Evolutionary conservation across 2,888 invertebrate genomes (phyloP).

Genomic region (Subacronicta megacephala): DNA sequence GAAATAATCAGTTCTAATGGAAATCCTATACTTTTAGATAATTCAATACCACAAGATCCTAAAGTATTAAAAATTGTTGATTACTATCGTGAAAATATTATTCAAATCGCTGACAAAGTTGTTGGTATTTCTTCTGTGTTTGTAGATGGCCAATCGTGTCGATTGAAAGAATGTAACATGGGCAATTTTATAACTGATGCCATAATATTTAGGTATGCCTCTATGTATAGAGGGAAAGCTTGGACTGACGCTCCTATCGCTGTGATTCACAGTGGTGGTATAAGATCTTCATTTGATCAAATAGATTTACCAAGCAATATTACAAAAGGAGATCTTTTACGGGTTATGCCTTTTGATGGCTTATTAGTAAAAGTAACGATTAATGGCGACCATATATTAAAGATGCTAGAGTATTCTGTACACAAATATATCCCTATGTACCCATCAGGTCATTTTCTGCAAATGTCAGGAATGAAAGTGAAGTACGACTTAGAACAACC

Average conservation of each 20-base stretch:
- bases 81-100: slow-evolving; percentile 88
- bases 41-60: slow-evolving; percentile 90
- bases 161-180: slow-evolving; percentile 94
- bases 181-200: slow-evolving; percentile 95
- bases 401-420: slow-evolving; percentile 92
- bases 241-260: slow-evolving; percentile 95
- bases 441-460: slow-evolving; percentile 93
- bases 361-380: slow-evolving; percentile 91
- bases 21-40: slow-evolving; percentile 93
- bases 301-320: slow-evolving; percentile 80
- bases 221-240: slow-evolving; percentile 80
- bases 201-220: slow-evolving; percentile 90
- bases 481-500: slow-evolving; percentile 91
- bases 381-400: slow-evolving; percentile 90
- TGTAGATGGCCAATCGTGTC: slow-evolving; percentile 92
- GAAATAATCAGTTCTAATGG: slow-evolving; percentile 92
- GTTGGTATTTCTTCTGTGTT: slow-evolving; percentile 92
- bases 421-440: slow-evolving; percentile 76
- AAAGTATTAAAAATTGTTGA: slow-evolving; percentile 91
- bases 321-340: slow-evolving; percentile 92
- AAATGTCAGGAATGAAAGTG: slow-evolving; percentile 94
- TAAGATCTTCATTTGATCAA: slow-evolving; percentile 91
- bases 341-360: slow-evolving; percentile 94
- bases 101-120: slow-evolving; percentile 84
- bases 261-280: slow-evolving; percentile 93